Percentiles rank a stretch among this genome's conserved stretches.
Evolutionary conservation across 2,888 invertebrate species (phyloP).

Genomic region (Geophilus truncorum): DNA sequence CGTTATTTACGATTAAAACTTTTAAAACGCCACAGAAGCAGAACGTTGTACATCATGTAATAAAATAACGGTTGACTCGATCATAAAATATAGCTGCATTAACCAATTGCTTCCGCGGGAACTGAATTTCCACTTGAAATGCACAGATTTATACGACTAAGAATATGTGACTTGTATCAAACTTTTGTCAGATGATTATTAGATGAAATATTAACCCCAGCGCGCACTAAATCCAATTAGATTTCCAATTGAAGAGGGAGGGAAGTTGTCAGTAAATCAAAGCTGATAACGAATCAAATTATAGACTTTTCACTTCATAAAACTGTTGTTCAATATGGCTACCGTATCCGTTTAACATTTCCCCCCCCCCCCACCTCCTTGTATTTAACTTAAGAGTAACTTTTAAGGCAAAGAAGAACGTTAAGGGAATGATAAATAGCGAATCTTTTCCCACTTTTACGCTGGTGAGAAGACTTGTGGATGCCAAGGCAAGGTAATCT

Average conservation of each 20-base stretch:
- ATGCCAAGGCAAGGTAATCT: neutral
- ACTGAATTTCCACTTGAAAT: neutral
- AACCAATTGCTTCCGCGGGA: neutral
- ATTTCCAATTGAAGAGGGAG: constrained; percentile 13
- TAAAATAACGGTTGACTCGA: too few relatives aligned
- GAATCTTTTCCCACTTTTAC: neutral
- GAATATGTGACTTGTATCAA: constrained; percentile 18
- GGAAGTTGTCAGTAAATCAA: constrained; percentile 22
- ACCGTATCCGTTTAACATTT: neutral
- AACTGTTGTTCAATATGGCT: neutral
- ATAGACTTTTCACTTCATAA: neutral
- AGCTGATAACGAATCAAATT: constrained; percentile 11
- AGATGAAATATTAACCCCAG: constrained; percentile 12
- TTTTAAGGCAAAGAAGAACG: neutral
- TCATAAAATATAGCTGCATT: neutral
- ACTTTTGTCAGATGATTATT: constrained; percentile 8
- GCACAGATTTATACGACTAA: neutral
- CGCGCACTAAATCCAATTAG: constrained; percentile 15
- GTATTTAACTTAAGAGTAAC: too few relatives aligned
- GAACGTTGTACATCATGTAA: too few relatives aligned
- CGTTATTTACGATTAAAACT: too few relatives aligned
- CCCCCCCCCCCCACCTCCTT: too few relatives aligned
- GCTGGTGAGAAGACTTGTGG: neutral
- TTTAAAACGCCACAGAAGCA: too few relatives aligned
- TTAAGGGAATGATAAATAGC: neutral